Base-by-base conservation (phyloP, 2,797 vertebrate species). In the Ctenopoma kingsleyae region DNA sequence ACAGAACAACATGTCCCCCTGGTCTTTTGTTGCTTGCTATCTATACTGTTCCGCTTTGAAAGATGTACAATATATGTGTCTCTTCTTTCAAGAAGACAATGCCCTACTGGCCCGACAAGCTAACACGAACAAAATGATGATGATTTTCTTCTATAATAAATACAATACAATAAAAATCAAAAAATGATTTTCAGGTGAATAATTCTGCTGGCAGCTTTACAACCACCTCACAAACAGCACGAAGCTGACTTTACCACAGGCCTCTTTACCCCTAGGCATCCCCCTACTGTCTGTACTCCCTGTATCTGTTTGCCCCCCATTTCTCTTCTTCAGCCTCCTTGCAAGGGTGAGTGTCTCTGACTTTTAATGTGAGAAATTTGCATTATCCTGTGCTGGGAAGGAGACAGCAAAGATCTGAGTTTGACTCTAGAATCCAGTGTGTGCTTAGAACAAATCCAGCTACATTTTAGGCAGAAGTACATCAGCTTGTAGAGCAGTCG, bases 1-100 rank as follows among this genome's bases (percentile, higher is more conserved):
- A 48, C 55, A 63, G 63, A 70, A 78, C 79, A 86, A 77, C 71
- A 19, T 12, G 2, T 73, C 67, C 62, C 71, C 23, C 19, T 8
- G 47, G 59, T 62, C 53, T 35, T 80, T 76, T 81, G 46, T 74
- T 75, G 13, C 20, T 25, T 30, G 22, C 58, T 52, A 61, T 72
- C 61, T 68, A 67, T 15, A 30, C 12, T 17, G 30, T 15, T 74
- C 63, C 3, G 2, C 48, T 70, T 57, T 74, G 7, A 69, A 71
- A 49, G 32, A 72, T 57, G n/a, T n/a, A n/a, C n/a, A n/a, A n/a
- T n/a, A n/a, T n/a, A n/a, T n/a, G 25, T 27, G 25, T 27, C 25
- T 27, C 25, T 27, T 27, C 25, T 27, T 4, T 27, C 4, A 27
- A 27, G 25, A 27, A 27, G 25, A 27, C 3, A 6, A 27, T 6